Conservation (phyloP, 2,113 vertebrate genomes). For the Synchiropus splendidus region DNA sequence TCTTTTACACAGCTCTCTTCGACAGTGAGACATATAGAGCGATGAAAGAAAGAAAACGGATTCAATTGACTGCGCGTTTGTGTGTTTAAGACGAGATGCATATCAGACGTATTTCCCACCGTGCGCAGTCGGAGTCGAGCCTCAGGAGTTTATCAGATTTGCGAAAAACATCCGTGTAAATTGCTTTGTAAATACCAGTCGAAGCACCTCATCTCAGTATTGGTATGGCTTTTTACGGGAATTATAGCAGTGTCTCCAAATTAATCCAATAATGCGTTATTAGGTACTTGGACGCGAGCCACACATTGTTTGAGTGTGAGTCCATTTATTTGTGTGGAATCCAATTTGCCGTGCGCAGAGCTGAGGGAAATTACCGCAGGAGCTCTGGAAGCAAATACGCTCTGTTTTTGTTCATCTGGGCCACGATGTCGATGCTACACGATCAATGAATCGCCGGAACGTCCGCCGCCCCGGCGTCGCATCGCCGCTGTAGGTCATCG, state of each 20-base stretch:
- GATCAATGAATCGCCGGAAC: background rate
- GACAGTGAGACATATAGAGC: too few species aligned
- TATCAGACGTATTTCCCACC: too few species aligned
- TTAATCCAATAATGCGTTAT: conserved; percentile 10
- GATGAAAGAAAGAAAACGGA: too few species aligned
- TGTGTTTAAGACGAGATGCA: too few species aligned
- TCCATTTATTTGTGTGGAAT: conserved; percentile 5
- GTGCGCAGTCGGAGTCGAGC: background rate
- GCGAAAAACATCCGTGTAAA: conserved; percentile 3
- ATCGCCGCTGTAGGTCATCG: background rate
- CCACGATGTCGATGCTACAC: background rate
- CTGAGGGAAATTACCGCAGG: background rate
- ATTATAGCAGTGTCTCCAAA: conserved; percentile 17
- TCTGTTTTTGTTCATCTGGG: background rate
- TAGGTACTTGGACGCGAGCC: conserved; percentile 1
- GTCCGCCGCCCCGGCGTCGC: background rate
- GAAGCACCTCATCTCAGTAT: conserved; percentile 1
- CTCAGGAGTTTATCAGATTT: conserved; percentile 2
- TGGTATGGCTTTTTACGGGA: conserved; percentile 13
- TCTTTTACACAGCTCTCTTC: too few species aligned
- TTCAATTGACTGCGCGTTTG: too few species aligned
- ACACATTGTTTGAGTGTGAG: conserved; percentile 10
- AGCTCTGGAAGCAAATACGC: background rate
- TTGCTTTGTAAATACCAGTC: conserved; percentile 12
- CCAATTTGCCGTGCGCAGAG: background rate